These are phyloP conservation scores for Prionailurus bengalensis DNA, from an alignment of 2,113 vertebrate genomes.

Conservation along the genomic window DNA sequence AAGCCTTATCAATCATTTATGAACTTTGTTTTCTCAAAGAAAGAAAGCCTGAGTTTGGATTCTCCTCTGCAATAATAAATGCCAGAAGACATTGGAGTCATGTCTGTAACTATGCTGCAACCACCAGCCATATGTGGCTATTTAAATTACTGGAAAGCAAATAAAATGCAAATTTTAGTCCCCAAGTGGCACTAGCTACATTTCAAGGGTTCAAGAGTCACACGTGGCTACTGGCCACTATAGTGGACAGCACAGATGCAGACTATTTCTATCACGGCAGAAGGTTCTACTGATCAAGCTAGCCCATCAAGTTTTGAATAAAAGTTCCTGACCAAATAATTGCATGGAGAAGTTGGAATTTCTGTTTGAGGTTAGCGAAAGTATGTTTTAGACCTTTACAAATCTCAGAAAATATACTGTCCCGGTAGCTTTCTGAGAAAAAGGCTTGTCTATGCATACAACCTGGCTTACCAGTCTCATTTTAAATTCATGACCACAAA, in stretches of 20 bases:
- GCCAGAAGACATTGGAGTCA: background rate
- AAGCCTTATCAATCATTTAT: background rate
- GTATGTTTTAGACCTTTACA: background rate
- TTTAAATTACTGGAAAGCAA: constrained; percentile 10
- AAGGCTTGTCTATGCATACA: background rate
- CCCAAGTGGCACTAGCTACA: background rate
- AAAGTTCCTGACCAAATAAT: constrained; percentile 17
- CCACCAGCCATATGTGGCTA: background rate
- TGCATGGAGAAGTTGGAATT: background rate
- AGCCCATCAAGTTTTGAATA: background rate
- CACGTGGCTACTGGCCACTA: background rate
- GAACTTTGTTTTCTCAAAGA: background rate
- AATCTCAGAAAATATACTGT: constrained; percentile 22
- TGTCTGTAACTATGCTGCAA: background rate
- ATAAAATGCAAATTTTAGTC: background rate
- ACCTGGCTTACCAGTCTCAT: background rate
- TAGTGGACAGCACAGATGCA: background rate
- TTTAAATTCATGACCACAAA: constrained; percentile 65
- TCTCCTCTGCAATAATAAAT: background rate
- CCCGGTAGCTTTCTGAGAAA: constrained; percentile 34
- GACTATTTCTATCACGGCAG: background rate
- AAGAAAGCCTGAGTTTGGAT: background rate
- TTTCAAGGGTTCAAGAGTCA: background rate
- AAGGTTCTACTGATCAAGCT: background rate
- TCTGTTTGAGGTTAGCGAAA: background rate